Conservation (phyloP, 2,797 vertebrate genomes). For the Thalassophryne amazonica region DNA sequence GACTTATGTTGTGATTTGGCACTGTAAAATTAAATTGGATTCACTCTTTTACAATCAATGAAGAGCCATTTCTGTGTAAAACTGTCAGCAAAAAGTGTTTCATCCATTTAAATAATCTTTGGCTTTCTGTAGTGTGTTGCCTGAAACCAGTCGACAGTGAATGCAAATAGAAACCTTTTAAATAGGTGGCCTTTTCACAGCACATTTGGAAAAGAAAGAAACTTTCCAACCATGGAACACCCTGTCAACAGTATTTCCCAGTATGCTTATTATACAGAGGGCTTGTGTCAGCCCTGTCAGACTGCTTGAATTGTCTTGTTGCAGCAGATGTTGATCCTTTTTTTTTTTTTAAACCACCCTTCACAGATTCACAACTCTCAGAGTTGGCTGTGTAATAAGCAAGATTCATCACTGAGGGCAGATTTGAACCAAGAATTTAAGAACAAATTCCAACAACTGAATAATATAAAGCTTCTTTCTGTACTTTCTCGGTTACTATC, state of each 20-base stretch:
- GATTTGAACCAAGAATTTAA: constrained; percentile 2
- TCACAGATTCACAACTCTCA: constrained; percentile 15
- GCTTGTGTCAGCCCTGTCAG: constrained; percentile 51
- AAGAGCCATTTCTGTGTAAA: no score
- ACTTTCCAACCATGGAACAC: constrained; percentile 52
- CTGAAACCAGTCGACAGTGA: constrained; percentile 11
- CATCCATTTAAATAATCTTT: no score
- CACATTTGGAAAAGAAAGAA: constrained; percentile 45
- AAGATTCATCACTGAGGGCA: not conserved
- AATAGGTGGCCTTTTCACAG: constrained; percentile 59
- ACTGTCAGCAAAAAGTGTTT: no score
- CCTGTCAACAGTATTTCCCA: constrained; percentile 42
- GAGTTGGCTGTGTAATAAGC: constrained; percentile 6
- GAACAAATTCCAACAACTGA: not conserved
- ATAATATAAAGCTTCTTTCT: constrained; percentile 10
- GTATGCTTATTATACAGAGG: constrained; percentile 62
- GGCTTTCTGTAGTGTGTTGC: constrained; percentile 4
- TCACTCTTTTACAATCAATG: no score
- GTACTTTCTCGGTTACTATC: not conserved
- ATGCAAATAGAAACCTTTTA: constrained; percentile 52
- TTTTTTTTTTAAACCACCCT: constrained; percentile 12
- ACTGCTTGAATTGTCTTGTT: constrained; percentile 35
- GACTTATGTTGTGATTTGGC: no score
- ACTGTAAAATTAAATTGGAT: no score
- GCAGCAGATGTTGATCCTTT: constrained; percentile 44